phyloP scores from a whole-genome alignment of 2,888 invertebrate species.

The Acronicta aceris region DNA sequence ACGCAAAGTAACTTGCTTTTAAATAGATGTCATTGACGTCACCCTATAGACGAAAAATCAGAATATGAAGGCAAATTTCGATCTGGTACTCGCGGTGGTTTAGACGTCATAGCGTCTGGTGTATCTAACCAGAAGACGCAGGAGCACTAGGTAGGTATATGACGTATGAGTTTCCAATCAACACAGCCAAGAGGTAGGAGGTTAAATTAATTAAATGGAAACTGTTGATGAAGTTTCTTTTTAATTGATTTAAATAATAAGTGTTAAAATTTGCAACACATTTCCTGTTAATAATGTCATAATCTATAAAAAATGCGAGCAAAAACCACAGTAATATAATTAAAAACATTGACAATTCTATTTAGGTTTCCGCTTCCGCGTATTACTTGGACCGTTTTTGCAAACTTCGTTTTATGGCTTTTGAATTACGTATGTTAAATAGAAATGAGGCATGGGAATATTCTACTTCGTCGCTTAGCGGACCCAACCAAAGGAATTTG shows the following conservation, averaged over 20 bases:
- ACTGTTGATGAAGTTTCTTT: too few relatives aligned
- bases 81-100: too few relatives aligned
- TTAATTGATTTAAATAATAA: slow-evolving; percentile 2
- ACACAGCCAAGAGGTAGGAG: too few relatives aligned
- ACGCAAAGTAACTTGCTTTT: too few relatives aligned
- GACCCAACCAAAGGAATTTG: slow-evolving; percentile 61
- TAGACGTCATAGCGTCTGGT: too few relatives aligned
- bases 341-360: slow-evolving; percentile 22
- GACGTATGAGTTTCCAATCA: too few relatives aligned
- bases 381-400: slow-evolving; percentile 52
- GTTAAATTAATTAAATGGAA: too few relatives aligned
- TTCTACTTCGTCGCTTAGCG: slow-evolving; percentile 62
- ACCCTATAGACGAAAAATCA: too few relatives aligned
- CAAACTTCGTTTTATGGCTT: slow-evolving; percentile 74
- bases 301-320: slow-evolving; percentile 13
- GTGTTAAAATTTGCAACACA: slow-evolving; percentile 2
- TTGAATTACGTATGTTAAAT: slow-evolving; percentile 80
- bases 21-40: too few relatives aligned
- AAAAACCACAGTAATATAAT: slow-evolving; percentile 13
- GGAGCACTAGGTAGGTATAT: too few relatives aligned
- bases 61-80: too few relatives aligned
- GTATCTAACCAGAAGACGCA: too few relatives aligned
- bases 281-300: slow-evolving; percentile 17
- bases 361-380: slow-evolving; percentile 56
- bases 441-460: slow-evolving; percentile 80